Conservation (phyloP, 2,888 invertebrate genomes). For the Ctenicera cuprea region DNA sequence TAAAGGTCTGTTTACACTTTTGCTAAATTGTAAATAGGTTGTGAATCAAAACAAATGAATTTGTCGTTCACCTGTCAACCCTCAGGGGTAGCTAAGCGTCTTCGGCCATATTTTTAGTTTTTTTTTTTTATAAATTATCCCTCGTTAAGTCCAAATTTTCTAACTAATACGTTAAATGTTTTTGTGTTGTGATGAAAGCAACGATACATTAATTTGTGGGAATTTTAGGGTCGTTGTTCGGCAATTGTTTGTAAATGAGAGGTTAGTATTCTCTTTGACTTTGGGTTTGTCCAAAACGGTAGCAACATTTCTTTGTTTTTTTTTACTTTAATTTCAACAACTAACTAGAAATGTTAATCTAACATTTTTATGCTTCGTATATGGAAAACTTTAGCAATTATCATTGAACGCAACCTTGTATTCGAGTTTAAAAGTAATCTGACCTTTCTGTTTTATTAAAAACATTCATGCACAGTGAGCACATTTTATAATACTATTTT, state of each 20-base stretch:
- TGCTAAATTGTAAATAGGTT: too few relatives aligned
- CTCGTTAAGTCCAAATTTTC: background rate
- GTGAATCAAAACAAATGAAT: background rate
- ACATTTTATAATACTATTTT: slow-evolving; percentile 25
- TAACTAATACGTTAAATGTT: background rate
- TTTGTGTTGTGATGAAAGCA: background rate
- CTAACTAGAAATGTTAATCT: background rate
- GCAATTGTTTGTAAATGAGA: slow-evolving; percentile 46
- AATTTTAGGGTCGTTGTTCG: slow-evolving; percentile 44
- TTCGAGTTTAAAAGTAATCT: slow-evolving; percentile 50
- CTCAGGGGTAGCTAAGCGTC: slow-evolving; percentile 28
- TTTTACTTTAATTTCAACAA: background rate
- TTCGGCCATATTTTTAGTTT: slow-evolving; percentile 45
- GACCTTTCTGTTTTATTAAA: slow-evolving; percentile 43
- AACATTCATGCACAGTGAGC: slow-evolving; percentile 35
- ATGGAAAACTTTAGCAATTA: slow-evolving; percentile 38
- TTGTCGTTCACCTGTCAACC: slow-evolving; percentile 6
- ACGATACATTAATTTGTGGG: slow-evolving; percentile 20
- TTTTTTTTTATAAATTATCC: slow-evolving; percentile 17
- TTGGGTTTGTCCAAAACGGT: slow-evolving; percentile 1
- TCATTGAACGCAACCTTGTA: slow-evolving; percentile 50
- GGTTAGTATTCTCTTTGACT: slow-evolving; percentile 36
- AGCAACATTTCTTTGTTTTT: background rate
- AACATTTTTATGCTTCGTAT: background rate
- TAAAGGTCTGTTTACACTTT: too few relatives aligned